phyloP scores from a whole-genome alignment of 2,888 invertebrate species.

The Dicyrtomina minuta region DNA sequence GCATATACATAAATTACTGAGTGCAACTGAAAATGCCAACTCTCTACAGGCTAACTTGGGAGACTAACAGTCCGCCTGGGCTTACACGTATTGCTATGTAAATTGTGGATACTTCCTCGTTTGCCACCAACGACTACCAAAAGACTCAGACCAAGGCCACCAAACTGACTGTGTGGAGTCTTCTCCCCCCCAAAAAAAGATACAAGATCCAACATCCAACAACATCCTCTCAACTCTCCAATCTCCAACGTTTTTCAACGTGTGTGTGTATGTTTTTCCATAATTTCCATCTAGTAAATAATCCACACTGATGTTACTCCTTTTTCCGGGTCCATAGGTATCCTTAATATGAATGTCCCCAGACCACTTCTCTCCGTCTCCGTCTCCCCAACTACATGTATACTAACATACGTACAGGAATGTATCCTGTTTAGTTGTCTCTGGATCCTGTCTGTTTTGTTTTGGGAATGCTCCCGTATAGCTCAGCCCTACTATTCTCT shows the following conservation, averaged over 20 bases:
- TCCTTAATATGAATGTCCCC: not conserved
- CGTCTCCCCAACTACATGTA: conserved; percentile 3
- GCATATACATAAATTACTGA: not conserved
- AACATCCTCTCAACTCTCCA: too few species aligned
- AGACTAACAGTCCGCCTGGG: too few species aligned
- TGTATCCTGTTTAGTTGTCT: too few species aligned
- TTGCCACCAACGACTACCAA: too few species aligned
- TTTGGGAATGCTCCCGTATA: not conserved
- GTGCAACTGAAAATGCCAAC: too few species aligned
- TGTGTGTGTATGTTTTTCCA: not conserved
- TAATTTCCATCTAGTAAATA: conserved; percentile 12
- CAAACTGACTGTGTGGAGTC: not conserved
- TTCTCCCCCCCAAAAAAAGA: too few species aligned
- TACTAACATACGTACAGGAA: not conserved
- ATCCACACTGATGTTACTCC: conserved; percentile 8
- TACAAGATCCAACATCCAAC: too few species aligned
- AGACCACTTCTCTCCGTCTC: not conserved
- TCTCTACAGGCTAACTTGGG: too few species aligned
- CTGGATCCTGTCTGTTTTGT: too few species aligned
- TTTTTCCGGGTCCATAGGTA: not conserved
- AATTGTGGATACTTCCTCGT: conserved; percentile 8
- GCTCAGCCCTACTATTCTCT: too few species aligned
- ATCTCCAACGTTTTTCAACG: conserved; percentile 6
- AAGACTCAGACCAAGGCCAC: too few species aligned
- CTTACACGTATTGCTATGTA: not conserved